Evolutionary conservation across 2,888 invertebrate genomes (phyloP).

Genomic region (Hartigia nigra): DNA sequence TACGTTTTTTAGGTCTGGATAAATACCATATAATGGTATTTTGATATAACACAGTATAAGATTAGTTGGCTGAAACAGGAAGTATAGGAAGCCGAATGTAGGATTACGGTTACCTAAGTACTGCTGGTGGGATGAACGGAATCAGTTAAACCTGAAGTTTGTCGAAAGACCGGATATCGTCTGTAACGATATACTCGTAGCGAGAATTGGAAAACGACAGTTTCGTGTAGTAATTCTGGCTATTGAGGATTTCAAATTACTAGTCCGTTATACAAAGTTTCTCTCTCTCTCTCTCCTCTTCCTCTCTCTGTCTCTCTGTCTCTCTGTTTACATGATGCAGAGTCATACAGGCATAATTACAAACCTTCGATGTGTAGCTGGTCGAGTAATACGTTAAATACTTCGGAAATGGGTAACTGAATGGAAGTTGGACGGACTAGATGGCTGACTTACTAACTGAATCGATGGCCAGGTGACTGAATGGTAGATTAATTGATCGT

Average conservation of each 20-base stretch:
- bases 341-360: background rate
- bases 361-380: background rate
- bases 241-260: background rate
- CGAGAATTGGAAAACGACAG: too few relatives aligned
- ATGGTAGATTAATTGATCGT: background rate
- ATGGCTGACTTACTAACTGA: background rate
- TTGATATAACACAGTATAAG: too few relatives aligned
- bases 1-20: too few relatives aligned
- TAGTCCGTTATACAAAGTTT: background rate
- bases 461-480: background rate
- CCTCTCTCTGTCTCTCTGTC: background rate
- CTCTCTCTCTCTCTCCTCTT: background rate
- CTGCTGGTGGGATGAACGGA: background rate
- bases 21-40: too few relatives aligned
- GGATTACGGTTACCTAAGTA: background rate
- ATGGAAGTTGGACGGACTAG: background rate
- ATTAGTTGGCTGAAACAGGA: background rate
- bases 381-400: background rate
- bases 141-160: background rate
- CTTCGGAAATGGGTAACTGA: background rate
- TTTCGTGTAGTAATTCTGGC: background rate
- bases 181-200: background rate
- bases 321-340: background rate
- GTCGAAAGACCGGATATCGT: background rate
- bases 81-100: background rate